Evolutionary conservation across 2,797 vertebrate genomes (phyloP).

Genomic region (Poeciliopsis infans): DNA sequence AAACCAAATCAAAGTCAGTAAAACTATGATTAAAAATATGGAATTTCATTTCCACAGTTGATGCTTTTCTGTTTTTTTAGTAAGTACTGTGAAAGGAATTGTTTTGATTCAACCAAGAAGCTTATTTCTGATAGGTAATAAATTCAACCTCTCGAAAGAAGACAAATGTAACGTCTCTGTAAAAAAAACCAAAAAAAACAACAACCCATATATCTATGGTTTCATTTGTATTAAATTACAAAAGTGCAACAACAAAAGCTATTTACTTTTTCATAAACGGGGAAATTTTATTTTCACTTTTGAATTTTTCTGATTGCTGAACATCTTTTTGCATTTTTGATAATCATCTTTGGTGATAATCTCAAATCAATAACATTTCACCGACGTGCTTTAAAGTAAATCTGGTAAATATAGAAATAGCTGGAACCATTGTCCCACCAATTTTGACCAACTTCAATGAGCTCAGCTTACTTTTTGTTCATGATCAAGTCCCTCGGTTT

Average conservation of each 20-base stretch:
- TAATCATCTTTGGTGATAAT: neutral
- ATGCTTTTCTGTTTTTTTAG: neutral
- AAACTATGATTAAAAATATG: neutral
- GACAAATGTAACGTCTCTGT: neutral
- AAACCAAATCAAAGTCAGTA: neutral
- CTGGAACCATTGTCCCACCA: neutral
- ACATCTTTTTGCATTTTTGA: neutral
- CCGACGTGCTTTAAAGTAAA: neutral
- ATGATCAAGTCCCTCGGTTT: conserved; percentile 87
- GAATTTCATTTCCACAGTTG: neutral
- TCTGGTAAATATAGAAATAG: neutral
- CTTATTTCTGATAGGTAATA: neutral
- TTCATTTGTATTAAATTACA: neutral
- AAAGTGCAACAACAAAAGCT: neutral
- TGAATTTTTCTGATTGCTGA: neutral
- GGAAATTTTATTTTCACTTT: no score
- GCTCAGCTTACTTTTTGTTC: conserved; percentile 86
- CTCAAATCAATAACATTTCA: neutral
- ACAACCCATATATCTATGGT: neutral
- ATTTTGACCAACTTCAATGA: neutral
- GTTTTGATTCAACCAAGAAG: neutral
- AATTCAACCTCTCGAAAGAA: neutral
- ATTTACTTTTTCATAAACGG: neutral
- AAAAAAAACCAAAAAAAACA: no score
- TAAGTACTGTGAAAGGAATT: neutral